Evolutionary conservation across 2,113 vertebrate genomes (phyloP), one percentile per base, ranked within the genome.

Genomic region (Colistium nudipinnis): DNA sequence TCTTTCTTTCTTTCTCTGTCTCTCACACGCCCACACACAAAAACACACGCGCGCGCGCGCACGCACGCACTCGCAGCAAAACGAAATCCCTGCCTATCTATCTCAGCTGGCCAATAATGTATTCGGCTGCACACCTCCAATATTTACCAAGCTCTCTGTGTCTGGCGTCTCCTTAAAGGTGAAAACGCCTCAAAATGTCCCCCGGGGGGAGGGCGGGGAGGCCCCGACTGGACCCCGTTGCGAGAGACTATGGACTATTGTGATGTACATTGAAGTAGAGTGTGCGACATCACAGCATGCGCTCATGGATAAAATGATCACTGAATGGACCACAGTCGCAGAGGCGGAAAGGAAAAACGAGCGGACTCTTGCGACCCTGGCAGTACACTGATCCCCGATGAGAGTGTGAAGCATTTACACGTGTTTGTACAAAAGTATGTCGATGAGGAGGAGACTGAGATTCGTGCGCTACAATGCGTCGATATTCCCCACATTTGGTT

Each of bases 121-220:
- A 90, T 90, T 90, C 88, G 1, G 44, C 82, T 64, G 85, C 91
- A 91, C 90, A 86, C 80, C 87, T 86, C 74, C 76, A 65, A 80
- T 89, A 82, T 90, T 90, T 90, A 88, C 77, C 31, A 9, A 79
- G 87, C 82, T 75, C 78, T 47, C 56, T 35, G 60, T 82, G 83
- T 76, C 85, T 85, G 83, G 72, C 53, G 54, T 87, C 79, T 85
- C 64, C 81, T 82, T 82, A 87, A 86, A 87, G 85, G 79, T 84
- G 84, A 87, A 82, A 76, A 88, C 25, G 17, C 38, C 75, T 88
- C 20, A 48, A 75, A 78, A 85, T 62, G 45, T 83, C 82, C 38
- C 54, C 20, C 28, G 57, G 66, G 76, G 79, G 36, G 54, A 82
- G n/a, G n/a, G n/a, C n/a, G n/a, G n/a, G n/a, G n/a, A n/a, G n/a